Evolutionary conservation across 1,140 invertebrate species (phyloP).

Genomic region (Pteromalus puparum): DNA sequence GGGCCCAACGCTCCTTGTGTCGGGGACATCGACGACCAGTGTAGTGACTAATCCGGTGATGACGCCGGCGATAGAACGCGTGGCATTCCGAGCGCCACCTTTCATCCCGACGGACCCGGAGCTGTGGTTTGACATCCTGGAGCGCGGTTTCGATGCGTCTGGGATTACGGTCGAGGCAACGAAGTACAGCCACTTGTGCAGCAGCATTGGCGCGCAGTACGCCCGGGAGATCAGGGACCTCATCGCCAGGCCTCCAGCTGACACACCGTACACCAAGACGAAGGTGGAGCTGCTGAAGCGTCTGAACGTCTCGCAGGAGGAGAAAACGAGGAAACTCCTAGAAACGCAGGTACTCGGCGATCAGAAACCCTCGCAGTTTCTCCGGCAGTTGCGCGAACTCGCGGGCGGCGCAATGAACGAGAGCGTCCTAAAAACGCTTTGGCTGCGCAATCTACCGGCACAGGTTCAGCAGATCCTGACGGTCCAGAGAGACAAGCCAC

Average conservation of each 20-base stretch:
- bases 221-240: neutral
- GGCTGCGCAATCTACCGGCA: constrained; percentile 49
- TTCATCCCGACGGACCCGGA: neutral
- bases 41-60: too few relatives aligned
- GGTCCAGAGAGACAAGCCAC: neutral
- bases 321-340: constrained; percentile 55
- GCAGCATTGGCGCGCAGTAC: neutral
- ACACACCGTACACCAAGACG: neutral
- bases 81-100: neutral
- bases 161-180: neutral
- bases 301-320: too few relatives aligned
- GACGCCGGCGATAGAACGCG: too few relatives aligned
- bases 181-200: neutral
- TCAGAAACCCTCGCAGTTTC: constrained; percentile 62
- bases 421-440: constrained; percentile 48
- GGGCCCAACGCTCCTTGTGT: too few relatives aligned
- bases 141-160: neutral
- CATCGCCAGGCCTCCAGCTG: neutral
- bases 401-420: constrained; percentile 33
- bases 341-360: constrained; percentile 61
- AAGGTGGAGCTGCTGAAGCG: neutral
- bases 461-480: constrained; percentile 31
- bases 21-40: too few relatives aligned
- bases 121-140: neutral
- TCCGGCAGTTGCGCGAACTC: constrained; percentile 54